These are phyloP conservation scores for Brachystomella parvula DNA, from an alignment of 1,140 invertebrate species.

Conservation along the genomic window DNA sequence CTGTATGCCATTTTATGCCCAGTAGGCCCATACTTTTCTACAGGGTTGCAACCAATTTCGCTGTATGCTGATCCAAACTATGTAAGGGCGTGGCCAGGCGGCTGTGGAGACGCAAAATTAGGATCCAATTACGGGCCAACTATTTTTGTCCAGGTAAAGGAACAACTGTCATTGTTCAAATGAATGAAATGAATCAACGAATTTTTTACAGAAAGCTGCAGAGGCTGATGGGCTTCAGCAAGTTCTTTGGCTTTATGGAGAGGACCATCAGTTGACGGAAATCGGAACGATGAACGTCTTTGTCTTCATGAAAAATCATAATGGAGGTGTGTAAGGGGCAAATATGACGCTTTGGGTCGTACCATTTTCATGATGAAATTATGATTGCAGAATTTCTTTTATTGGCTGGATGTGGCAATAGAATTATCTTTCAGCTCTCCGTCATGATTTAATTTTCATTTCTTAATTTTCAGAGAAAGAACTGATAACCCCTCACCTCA, in stretches of 20 bases:
- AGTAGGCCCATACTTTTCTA: conserved; percentile 82
- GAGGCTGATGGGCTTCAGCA: conserved; percentile 76
- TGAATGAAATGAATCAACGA: neutral
- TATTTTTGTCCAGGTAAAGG: conserved; percentile 59
- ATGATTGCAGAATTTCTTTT: neutral
- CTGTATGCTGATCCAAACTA: conserved; percentile 70
- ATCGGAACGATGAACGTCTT: conserved; percentile 99
- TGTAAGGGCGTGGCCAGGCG: conserved; percentile 89
- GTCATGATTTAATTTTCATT: neutral
- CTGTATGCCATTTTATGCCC: conserved; percentile 87
- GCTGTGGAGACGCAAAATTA: conserved; percentile 88
- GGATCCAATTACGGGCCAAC: conserved; percentile 89
- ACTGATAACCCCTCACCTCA: conserved; percentile 83
- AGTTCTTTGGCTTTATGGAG: conserved; percentile 93
- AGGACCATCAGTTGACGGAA: conserved; percentile 91
- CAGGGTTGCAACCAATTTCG: conserved; percentile 64
- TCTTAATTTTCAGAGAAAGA: conserved; percentile 63
- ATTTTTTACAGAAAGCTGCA: conserved; percentile 57
- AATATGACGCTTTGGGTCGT: neutral
- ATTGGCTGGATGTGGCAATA: too few species aligned
- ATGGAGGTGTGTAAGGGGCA: conserved; percentile 63
- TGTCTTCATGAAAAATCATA: conserved; percentile 73
- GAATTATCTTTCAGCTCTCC: neutral
- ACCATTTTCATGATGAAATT: neutral
- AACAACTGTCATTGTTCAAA: neutral